These are phyloP conservation scores for Choristoneura rosaceana DNA, from an alignment of 2,888 invertebrate genomes.

Conservation along the genomic window DNA sequence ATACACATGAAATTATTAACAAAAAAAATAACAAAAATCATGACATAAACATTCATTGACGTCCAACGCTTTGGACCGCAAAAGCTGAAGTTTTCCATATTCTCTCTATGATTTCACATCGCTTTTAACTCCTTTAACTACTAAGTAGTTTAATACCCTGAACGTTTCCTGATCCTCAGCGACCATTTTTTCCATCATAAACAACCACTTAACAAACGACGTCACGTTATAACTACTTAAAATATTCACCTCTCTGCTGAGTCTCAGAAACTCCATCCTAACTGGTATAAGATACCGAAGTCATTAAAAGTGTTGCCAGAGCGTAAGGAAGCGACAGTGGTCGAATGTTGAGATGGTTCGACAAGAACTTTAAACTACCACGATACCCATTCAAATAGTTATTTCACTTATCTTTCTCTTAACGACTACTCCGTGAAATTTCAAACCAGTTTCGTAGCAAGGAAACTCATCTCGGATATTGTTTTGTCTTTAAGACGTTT, in stretches of 20 bases:
- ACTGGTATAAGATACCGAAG: constrained; percentile 48
- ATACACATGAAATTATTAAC: no score
- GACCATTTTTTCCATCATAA: no score
- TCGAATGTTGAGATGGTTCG: constrained; percentile 70
- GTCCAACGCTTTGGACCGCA: no score
- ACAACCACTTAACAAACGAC: neutral
- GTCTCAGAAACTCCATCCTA: constrained; percentile 11
- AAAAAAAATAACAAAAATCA: no score
- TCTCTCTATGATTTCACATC: no score
- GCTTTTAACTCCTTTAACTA: no score
- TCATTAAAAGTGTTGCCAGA: constrained; percentile 81
- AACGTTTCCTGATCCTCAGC: neutral
- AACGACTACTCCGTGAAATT: constrained; percentile 67
- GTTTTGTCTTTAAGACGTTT: neutral
- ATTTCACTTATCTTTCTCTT: constrained; percentile 76
- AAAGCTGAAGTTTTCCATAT: no score
- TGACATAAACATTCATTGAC: no score
- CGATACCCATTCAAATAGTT: constrained; percentile 68
- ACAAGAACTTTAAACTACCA: constrained; percentile 76
- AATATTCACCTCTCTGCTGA: neutral
- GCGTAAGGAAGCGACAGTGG: constrained; percentile 76
- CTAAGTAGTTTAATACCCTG: neutral
- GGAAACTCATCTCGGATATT: constrained; percentile 2
- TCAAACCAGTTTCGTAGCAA: constrained; percentile 58
- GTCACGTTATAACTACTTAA: neutral